Evolutionary conservation across 2,113 vertebrate genomes (phyloP).

Genomic region (Hemichromis elongatus): DNA sequence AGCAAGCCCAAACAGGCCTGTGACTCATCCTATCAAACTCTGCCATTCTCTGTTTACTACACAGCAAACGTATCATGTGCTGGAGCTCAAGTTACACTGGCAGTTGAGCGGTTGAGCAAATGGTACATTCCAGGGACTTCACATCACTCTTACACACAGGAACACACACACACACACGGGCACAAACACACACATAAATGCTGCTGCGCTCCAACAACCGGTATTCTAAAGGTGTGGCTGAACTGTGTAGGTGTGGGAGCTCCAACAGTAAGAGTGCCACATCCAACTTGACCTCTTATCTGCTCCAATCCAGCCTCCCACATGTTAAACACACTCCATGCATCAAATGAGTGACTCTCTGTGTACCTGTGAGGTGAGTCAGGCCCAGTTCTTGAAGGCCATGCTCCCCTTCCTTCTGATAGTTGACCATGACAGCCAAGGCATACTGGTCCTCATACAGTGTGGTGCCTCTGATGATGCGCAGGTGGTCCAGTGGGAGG

Average conservation of each 20-base stretch:
- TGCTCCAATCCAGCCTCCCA: not conserved
- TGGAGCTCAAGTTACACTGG: conserved; percentile 41
- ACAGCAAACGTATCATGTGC: not conserved
- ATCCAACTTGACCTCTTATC: conserved; percentile 14
- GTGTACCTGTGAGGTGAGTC: conserved; percentile 85
- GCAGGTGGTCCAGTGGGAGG: conserved; percentile 83
- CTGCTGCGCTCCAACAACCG: not conserved
- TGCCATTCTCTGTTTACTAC: conserved; percentile 25
- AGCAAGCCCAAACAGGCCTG: conserved; percentile 27
- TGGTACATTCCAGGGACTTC: conserved; percentile 46
- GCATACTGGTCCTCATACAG: conserved; percentile 83
- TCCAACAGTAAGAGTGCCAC: conserved; percentile 6
- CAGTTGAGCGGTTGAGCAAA: conserved; percentile 39
- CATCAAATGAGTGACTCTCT: not conserved
- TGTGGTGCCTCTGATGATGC: conserved; percentile 85
- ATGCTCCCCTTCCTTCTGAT: conserved; percentile 78
- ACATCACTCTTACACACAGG: not conserved
- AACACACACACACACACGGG: not conserved
- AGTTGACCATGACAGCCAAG: conserved; percentile 86
- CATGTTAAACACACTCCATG: conserved; percentile 8
- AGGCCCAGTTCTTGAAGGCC: conserved; percentile 83
- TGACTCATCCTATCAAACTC: conserved; percentile 31
- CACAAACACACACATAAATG: no score
- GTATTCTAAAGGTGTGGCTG: conserved; percentile 32
- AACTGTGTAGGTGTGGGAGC: conserved; percentile 37